Base-by-base conservation (phyloP, 2,113 vertebrate species). In the Ahaetulla prasina region DNA sequence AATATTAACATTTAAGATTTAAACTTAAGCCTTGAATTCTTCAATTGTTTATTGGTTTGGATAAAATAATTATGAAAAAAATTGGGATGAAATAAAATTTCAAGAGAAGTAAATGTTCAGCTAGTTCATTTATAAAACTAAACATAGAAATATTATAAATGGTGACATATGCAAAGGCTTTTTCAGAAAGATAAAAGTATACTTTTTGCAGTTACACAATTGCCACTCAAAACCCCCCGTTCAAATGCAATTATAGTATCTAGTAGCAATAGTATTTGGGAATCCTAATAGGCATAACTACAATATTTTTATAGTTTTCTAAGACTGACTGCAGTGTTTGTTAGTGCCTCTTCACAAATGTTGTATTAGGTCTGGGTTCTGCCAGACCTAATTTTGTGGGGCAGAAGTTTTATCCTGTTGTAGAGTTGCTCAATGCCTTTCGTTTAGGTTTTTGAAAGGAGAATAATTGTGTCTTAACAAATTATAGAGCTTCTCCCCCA, bases 401-500 rank as follows among this genome's bases (percentile, higher is more conserved):
- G 22, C 2, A 23, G 23, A 43, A 55, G 20, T 25, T 39, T 22
- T n/a, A 22, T 55, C 8, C 18, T n/a, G 14, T 23, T 25, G 47
- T 16, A 87, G 27, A 3, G 14, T 52, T 14, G 85, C 45, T 27
- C 85, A 86, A 3, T 49, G 11, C 10, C 43, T 43, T 55, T 10
- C 27, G 22, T 43, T 54, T 5, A 43, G 53, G 35, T 25, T 35
- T 39, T 43, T 45, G 22, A 55, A 88, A 55, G 30, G 14, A 27
- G n/a, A 30, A 54, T 30, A 39, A 10, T 10, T 2, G 25, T 85
- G 27, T 43, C 30, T 88, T 90, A 85, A 86, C 89, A 3, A 4
- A 45, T 12, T 3, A 91, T 8, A 23, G 88, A 10, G 92, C 80
- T 94, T 94, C 93, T 88, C 92, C 49, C 88, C 14, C 27, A 95